Conservation (phyloP, 2,888 invertebrate species). For the Dioctria rufipes region DNA sequence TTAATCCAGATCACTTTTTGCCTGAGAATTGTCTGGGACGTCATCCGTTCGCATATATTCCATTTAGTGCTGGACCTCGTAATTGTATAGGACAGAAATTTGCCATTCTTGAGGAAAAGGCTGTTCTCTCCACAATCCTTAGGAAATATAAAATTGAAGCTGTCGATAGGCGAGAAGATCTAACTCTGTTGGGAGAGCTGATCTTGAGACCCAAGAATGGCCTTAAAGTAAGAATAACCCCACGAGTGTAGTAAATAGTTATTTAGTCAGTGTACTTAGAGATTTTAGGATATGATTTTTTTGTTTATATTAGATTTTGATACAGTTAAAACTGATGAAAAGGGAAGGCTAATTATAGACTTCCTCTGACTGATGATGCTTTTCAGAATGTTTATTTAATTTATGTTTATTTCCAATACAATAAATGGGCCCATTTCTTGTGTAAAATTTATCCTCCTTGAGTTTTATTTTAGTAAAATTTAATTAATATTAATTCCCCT, state of each 20-base stretch:
- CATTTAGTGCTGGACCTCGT: conserved; percentile 80
- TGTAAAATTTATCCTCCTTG: too few species aligned
- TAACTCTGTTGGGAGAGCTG: conserved; percentile 75
- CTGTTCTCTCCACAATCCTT: conserved; percentile 74
- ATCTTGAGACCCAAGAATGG: conserved; percentile 76
- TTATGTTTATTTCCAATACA: too few species aligned
- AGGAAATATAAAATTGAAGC: conserved; percentile 74
- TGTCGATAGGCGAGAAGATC: conserved; percentile 74
- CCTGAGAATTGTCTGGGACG: conserved; percentile 75
- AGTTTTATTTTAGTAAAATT: too few species aligned
- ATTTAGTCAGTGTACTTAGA: too few species aligned
- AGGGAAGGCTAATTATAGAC: too few species aligned
- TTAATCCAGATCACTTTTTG: conserved; percentile 81
- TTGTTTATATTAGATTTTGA: too few species aligned
- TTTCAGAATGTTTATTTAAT: too few species aligned
- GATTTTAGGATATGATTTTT: too few species aligned
- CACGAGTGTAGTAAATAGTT: conserved; percentile 61
- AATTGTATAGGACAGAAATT: conserved; percentile 75
- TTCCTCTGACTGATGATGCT: too few species aligned
- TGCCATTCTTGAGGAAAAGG: conserved; percentile 75
- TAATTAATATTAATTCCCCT: too few species aligned
- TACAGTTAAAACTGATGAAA: too few species aligned
- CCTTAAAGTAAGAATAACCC: conserved; percentile 72
- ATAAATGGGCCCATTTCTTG: too few species aligned
- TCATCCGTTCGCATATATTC: conserved; percentile 79